Evolutionary conservation across 30 jellyfish, hydroid and myxozoan genomes (phyloP).

Genomic region (Pseudorhiza aurosa): DNA sequence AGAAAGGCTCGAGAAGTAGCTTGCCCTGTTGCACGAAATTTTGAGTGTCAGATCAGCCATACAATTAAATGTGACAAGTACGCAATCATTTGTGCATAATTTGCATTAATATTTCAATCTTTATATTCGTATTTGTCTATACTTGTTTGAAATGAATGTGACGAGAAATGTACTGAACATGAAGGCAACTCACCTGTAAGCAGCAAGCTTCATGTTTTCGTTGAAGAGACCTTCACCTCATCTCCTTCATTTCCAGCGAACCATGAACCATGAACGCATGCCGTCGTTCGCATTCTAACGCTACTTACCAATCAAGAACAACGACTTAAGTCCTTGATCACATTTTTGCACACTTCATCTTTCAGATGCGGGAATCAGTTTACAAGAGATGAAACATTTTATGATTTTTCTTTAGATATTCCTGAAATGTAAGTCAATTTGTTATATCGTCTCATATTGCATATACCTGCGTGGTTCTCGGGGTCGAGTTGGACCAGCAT

Average conservation of each 20-base stretch:
- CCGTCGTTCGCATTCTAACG: no score
- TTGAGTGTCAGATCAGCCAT: slow-evolving; percentile 75
- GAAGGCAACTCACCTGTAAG: neutral
- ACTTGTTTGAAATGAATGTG: neutral
- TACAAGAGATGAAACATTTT: slow-evolving; percentile 61
- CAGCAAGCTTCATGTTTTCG: neutral
- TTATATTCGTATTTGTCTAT: no score
- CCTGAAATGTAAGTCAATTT: slow-evolving; percentile 66
- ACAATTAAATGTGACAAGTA: slow-evolving; percentile 66
- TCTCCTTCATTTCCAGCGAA: no score
- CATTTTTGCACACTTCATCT: neutral
- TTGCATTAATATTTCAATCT: no score
- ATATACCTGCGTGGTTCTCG: no score
- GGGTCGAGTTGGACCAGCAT: no score
- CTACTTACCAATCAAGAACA: no score
- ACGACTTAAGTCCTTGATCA: no score
- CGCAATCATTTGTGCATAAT: no score
- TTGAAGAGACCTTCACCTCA: no score
- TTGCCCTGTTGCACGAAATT: slow-evolving; percentile 82
- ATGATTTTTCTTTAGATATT: slow-evolving; percentile 81
- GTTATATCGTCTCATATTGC: neutral
- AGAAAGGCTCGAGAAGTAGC: slow-evolving; percentile 40
- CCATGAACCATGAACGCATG: no score
- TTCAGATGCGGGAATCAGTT: slow-evolving; percentile 66
- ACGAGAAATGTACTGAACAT: neutral